Evolutionary conservation across 2,888 invertebrate genomes (phyloP), one percentile per base, ranked within the genome.

Genomic region (Metalampra italica): DNA sequence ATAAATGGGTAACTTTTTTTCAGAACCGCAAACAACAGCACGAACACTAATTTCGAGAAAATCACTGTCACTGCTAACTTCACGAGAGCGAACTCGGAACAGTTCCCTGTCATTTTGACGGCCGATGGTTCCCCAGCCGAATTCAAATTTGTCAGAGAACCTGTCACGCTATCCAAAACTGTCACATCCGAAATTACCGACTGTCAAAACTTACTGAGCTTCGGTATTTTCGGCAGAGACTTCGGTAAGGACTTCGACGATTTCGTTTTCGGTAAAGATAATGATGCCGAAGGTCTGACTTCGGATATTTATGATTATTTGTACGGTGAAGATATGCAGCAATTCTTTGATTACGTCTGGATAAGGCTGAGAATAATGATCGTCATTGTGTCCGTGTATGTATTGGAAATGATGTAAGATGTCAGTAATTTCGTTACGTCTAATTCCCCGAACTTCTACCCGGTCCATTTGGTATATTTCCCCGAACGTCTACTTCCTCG

Each of bases 261-360:
- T 15, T 49, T 15, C 7, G 38, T 11, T 7, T 29, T 12, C 40
- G 39, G 13, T 5, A 51, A 46, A 8, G 54, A 51, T 29, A 62
- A 60, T 42, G 46, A 56, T 38, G 55, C 58, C 13, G 58, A 60
- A 7, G 53, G 47, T 0, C 51, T 56, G 15, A 55, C 54, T 1
- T 48, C 54, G n/a, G 60, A 68, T 48, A 57, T 71, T 14, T 71
- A 71, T 32, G 71, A 77, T 50, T 75, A 70, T 9, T 68, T 82
- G 39, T 77, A 71, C 7, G 76, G 64, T 46, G 83, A 85, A 29
- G 75, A 82, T 47, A 60, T 82, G 0, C 62, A 69, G 47, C 81
- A 81, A 30, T 74, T 84, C 44, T 79, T 86, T 15, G 87, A 87
- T 70, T 87, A 85, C 47, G 43, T 89, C 7, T 89, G 87, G 88